Evolutionary conservation across 1,140 invertebrate genomes (phyloP).

Genomic region (Aphaenogaster rudis): DNA sequence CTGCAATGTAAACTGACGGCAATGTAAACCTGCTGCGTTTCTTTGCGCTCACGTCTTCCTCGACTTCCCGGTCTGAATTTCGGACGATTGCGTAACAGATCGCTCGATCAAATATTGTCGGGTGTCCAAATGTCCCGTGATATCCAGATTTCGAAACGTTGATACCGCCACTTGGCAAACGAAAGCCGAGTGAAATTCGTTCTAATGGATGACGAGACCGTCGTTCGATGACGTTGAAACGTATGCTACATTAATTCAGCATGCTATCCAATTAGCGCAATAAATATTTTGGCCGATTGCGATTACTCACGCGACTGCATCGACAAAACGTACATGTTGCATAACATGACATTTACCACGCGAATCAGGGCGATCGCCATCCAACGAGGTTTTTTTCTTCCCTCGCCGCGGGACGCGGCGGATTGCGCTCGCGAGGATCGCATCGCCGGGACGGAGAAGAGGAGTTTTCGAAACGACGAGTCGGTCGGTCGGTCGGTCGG

Average conservation of each 20-base stretch:
- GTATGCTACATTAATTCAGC: not conserved
- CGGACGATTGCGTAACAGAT: not conserved
- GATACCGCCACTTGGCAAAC: not conserved
- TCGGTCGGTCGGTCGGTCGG: not conserved
- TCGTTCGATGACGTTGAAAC: not conserved
- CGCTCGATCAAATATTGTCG: not conserved
- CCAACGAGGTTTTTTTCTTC: conserved; percentile 12
- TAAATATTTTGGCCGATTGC: not conserved
- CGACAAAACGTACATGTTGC: not conserved
- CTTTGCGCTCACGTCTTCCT: not conserved
- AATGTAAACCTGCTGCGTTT: not conserved
- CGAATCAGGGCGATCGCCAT: conserved; percentile 11
- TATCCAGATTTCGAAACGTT: conserved; percentile 4
- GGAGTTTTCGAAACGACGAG: conserved; percentile 44
- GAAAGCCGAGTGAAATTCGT: not conserved
- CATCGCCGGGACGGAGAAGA: not conserved
- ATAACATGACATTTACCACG: conserved; percentile 42
- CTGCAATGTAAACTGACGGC: not conserved
- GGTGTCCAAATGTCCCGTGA: not conserved
- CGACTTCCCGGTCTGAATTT: not conserved
- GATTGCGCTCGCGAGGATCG: conserved; percentile 14
- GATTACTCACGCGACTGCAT: not conserved
- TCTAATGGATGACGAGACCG: not conserved
- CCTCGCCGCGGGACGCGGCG: not conserved
- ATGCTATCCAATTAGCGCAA: not conserved